Conservation (phyloP, 2,888 invertebrate genomes). For the Eupithecia abbreviata region DNA sequence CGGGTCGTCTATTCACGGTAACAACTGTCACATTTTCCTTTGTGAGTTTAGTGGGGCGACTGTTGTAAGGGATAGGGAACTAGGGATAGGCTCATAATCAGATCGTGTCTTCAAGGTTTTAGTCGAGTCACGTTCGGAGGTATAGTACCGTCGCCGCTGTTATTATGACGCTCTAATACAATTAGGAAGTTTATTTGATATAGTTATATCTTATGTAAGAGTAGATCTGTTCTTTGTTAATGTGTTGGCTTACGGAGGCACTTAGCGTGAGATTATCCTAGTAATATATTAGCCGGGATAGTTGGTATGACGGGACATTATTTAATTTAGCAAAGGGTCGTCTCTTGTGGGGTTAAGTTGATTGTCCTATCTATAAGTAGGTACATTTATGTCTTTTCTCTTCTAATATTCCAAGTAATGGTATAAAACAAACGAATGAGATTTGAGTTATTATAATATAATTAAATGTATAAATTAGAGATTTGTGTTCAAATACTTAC, state of each 20-base stretch:
- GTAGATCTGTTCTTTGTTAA: slow-evolving; percentile 37
- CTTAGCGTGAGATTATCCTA: slow-evolving; percentile 17
- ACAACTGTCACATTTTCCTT: slow-evolving; percentile 33
- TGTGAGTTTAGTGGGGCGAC: slow-evolving; percentile 33
- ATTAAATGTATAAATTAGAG: not conserved
- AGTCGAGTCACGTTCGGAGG: slow-evolving; percentile 45
- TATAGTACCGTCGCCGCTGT: slow-evolving; percentile 37
- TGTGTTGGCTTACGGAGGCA: slow-evolving; percentile 23
- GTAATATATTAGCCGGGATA: slow-evolving; percentile 23
- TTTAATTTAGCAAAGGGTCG: slow-evolving; percentile 16
- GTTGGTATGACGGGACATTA: slow-evolving; percentile 18
- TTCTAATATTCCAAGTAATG: not conserved
- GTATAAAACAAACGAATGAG: not conserved
- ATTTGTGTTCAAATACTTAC: too few species aligned
- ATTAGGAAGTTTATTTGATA: slow-evolving; percentile 37
- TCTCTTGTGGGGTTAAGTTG: slow-evolving; percentile 7
- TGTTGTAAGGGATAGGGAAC: slow-evolving; percentile 33
- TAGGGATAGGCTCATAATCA: slow-evolving; percentile 41
- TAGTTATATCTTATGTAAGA: slow-evolving; percentile 7
- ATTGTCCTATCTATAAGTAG: not conserved
- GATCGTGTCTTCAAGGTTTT: slow-evolving; percentile 35
- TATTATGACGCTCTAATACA: slow-evolving; percentile 40
- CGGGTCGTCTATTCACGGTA: slow-evolving; percentile 22
- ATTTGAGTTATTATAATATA: not conserved
- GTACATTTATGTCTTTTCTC: not conserved